phyloP scores from a whole-genome alignment of 2,113 vertebrate species.

The Neodontobutis hainanensis region DNA sequence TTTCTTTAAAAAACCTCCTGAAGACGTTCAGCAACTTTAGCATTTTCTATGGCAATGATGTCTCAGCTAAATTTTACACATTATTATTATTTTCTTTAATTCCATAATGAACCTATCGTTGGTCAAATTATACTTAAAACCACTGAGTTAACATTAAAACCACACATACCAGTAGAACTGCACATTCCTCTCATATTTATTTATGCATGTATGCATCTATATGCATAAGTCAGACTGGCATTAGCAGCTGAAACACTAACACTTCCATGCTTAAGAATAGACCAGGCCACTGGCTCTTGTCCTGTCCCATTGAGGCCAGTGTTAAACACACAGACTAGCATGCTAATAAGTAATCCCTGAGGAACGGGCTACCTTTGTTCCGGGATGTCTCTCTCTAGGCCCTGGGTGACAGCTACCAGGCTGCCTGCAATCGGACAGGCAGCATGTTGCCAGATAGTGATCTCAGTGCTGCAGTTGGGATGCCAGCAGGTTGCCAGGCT shows the following conservation, averaged over 20 bases:
- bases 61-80: too few species aligned
- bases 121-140: too few species aligned
- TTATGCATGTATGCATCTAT: constrained; percentile 67
- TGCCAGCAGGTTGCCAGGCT: constrained; percentile 68
- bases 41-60: too few species aligned
- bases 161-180: constrained; percentile 48
- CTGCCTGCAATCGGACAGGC: constrained; percentile 64
- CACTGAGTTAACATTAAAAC: too few species aligned
- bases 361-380: constrained; percentile 77
- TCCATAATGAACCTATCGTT: too few species aligned
- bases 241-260: constrained; percentile 80
- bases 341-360: constrained; percentile 80
- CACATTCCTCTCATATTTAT: constrained; percentile 58
- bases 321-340: constrained; percentile 79
- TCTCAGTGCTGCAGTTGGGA: constrained; percentile 55
- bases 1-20: too few species aligned
- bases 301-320: constrained; percentile 72
- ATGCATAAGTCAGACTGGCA: constrained; percentile 65
- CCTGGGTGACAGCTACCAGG: constrained; percentile 75
- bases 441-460: constrained; percentile 69
- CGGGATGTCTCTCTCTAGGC: constrained; percentile 75
- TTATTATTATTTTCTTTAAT: too few species aligned
- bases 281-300: constrained; percentile 69
- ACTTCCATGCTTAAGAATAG: constrained; percentile 73
- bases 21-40: too few species aligned